Evolutionary conservation across 2,113 vertebrate species (phyloP).

Genomic region (Camelus bactrianus): DNA sequence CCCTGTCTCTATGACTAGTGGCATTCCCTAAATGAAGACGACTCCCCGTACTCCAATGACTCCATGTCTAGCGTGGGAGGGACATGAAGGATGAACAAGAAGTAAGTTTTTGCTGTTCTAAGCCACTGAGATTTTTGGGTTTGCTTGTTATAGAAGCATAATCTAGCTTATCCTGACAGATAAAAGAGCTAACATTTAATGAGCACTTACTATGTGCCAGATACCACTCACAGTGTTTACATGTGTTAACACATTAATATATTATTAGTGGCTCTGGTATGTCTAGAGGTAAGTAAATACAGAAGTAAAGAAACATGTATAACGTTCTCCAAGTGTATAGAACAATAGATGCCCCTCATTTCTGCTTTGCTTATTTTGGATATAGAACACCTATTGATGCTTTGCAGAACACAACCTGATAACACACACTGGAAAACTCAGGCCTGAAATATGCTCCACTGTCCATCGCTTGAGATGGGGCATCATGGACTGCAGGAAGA

Average conservation of each 20-base stretch:
- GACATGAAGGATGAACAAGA: neutral
- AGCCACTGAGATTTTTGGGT: neutral
- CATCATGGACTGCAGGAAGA: neutral
- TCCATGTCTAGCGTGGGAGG: neutral
- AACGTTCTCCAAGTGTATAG: neutral
- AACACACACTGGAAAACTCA: neutral
- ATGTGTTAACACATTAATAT: neutral
- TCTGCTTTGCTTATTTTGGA: neutral
- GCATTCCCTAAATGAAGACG: neutral
- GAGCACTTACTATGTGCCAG: neutral
- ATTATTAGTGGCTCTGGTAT: neutral
- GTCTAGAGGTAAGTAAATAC: neutral
- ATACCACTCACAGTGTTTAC: neutral
- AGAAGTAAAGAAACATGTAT: neutral
- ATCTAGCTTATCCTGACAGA: neutral
- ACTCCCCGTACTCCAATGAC: neutral
- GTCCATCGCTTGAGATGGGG: neutral
- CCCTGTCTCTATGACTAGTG: neutral
- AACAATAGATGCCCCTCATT: neutral
- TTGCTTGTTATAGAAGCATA: neutral
- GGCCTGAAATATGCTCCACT: neutral
- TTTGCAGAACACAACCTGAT: neutral
- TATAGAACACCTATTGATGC: neutral
- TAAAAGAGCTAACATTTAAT: neutral
- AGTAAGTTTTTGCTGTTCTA: neutral